Evolutionary conservation across 2,888 invertebrate species (phyloP).

Genomic region (Cabera pusaria): DNA sequence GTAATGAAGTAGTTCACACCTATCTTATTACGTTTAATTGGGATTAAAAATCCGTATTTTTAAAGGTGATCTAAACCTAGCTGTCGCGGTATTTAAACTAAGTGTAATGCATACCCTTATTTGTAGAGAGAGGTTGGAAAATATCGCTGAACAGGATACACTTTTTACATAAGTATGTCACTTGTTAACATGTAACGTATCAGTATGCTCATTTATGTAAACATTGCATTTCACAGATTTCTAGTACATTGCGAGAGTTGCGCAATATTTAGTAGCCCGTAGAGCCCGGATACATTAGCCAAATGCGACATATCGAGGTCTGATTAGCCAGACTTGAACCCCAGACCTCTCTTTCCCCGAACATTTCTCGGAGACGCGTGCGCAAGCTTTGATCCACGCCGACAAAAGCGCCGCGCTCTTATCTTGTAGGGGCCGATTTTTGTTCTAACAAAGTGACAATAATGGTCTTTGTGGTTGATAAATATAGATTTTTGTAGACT

Average conservation of each 20-base stretch:
- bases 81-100: conserved; percentile 18
- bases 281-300: conserved; percentile 54
- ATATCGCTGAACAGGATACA: conserved; percentile 27
- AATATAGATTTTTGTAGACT: conserved; percentile 60
- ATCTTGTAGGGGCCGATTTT: conserved; percentile 73
- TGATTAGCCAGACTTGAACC: conserved; percentile 68
- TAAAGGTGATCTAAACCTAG: conserved; percentile 18
- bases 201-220: conserved; percentile 18
- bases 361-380: conserved; percentile 59
- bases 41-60: conserved; percentile 15
- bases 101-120: conserved; percentile 25
- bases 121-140: conserved; percentile 22
- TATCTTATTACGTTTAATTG: conserved; percentile 28
- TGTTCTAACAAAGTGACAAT: conserved; percentile 73
- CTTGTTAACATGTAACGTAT: conserved; percentile 10
- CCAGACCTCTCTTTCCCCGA: conserved; percentile 69
- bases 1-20: conserved; percentile 31
- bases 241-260: conserved; percentile 11
- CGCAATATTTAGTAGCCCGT: conserved; percentile 27
- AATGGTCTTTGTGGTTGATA: conserved; percentile 73
- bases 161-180: conserved; percentile 25
- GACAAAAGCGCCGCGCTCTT: conserved; percentile 75
- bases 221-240: conserved; percentile 26
- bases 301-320: conserved; percentile 57
- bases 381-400: conserved; percentile 64